Evolutionary conservation across 2,888 invertebrate genomes (phyloP), one percentile per base, ranked within the genome.

Genomic region (Coremacera marginata): DNA sequence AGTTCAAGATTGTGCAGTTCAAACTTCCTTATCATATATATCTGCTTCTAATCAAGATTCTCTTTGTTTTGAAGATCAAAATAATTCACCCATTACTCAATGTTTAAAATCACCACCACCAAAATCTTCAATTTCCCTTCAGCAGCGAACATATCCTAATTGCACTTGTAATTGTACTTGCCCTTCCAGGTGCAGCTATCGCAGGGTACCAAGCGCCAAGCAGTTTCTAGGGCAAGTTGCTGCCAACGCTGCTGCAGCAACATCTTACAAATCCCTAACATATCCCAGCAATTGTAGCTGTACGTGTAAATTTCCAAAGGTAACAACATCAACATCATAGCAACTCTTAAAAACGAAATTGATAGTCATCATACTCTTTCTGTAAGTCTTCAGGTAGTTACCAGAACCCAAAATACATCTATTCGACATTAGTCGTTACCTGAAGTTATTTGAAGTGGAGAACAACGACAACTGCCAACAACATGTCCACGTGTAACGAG

Each of bases 111-210:
- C 31, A 25, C 25, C 27, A 25, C 8, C 57, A 14, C 19, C 22
- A 22, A 27, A 27, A 27, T 27, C 57, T 3, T 25, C 8, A 11
- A 19, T 11, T 8, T 8, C 57, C 57, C 25, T 3, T 4, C 22
- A 22, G 22, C 57, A 60, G 2, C 27, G 9, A 25, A n/a, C 19
- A 8, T 57, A 2, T 25, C 22, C 57, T n/a, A 25, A 57, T 19
- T 16, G 37, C 44, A 19, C 0, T 16, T 22, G n/a, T 22, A 4
- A n/a, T 8, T 71, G 71, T 19, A 9, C 16, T 34, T 70, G 70
- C 34, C 27, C 57, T 34, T 71, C 37, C 71, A 71, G 57, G 19
- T 71, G 71, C 71, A 71, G 71, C 37, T 71, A 27, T 22, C 71
- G 57, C 9, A 71, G 8, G 9, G 16, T 19, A 34, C 37, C 57